Base-by-base conservation (phyloP, 2,888 invertebrate species). In the Drosophila quasianomalipes region DNA sequence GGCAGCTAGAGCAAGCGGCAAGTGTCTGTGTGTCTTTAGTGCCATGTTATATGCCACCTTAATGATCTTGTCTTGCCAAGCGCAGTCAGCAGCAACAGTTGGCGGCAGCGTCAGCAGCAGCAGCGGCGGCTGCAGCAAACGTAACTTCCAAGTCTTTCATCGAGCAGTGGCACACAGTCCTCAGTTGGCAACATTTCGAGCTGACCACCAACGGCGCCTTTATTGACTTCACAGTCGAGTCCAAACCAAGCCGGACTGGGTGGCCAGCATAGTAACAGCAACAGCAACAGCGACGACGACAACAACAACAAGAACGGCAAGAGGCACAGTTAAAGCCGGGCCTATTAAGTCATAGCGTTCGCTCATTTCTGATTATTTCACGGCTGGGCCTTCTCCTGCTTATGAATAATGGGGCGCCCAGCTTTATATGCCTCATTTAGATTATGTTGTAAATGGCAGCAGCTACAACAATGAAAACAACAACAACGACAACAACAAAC, bases 191-290 rank as follows among this genome's bases (percentile, higher is more conserved):
- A 87, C 90, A 85, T 88, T 88, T 87, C 90, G 76, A 79, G 79
- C 39, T 79, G 92, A 85, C 92, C 92, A 92, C 92, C 92, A 91
- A 90, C 92, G 85, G 92, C 79, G 92, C 90, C 92, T 92, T 92
- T 92, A 92, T 92, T 92, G 92, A 85, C 82, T 91, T 85, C 87
- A 83, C 82, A 90, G 84, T 76, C 65, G 68, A 80, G 44, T 66
- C 72, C 66, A 76, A 80, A 39, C 73, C 79, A 76, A 65, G 47
- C 59, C 81, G 30, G 61, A 80, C 81, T 79, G 79, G 79, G 81
- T 80, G 81, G 81, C 76, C 79, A 49, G 52, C 55, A 61, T 44
- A 65, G 65, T 55, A 53, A 60, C 64, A 66, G 49, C 79, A 74
- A 57, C 64, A 67, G 58, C 59, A 61, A 55, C 75, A 75, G 61